phyloP scores from a whole-genome alignment of 2,113 vertebrate species.

The Rhombomys opimus region DNA sequence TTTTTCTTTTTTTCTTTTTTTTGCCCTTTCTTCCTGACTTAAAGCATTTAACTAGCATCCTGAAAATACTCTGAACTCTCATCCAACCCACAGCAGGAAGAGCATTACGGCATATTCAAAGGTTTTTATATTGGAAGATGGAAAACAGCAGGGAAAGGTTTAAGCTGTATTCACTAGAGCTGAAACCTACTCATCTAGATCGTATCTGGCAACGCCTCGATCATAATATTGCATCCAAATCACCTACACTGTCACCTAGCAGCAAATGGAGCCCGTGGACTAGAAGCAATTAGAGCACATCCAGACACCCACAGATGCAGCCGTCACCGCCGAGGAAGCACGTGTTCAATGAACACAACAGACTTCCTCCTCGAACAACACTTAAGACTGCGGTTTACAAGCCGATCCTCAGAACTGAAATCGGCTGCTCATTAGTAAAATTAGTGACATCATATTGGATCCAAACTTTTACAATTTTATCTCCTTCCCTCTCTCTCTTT shows the following conservation, averaged over 20 bases:
- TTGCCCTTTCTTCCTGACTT: neutral
- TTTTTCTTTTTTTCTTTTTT: neutral
- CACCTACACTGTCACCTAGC: neutral
- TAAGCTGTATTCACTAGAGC: constrained; percentile 2
- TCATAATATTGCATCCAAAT: constrained; percentile 43
- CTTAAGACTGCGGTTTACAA: constrained; percentile 41
- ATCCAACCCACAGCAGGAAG: constrained; percentile 1
- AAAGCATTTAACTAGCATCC: constrained; percentile 27
- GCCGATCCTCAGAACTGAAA: constrained; percentile 39
- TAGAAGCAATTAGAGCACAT: constrained; percentile 39
- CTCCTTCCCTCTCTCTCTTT: neutral
- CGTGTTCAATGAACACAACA: constrained; percentile 16
- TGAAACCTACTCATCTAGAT: constrained; percentile 33
- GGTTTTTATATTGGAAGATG: constrained; percentile 42
- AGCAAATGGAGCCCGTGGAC: neutral
- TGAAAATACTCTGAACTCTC: neutral
- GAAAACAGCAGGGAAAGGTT: neutral
- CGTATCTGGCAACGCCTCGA: neutral
- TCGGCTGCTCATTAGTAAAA: neutral
- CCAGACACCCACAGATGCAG: neutral
- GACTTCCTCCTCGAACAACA: neutral
- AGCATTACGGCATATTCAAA: neutral
- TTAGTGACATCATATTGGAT: neutral
- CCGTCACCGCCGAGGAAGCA: constrained; percentile 8
- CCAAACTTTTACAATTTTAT: neutral